Base-by-base conservation (phyloP, 1,140 invertebrate species). In the Anthonomus grandis region DNA sequence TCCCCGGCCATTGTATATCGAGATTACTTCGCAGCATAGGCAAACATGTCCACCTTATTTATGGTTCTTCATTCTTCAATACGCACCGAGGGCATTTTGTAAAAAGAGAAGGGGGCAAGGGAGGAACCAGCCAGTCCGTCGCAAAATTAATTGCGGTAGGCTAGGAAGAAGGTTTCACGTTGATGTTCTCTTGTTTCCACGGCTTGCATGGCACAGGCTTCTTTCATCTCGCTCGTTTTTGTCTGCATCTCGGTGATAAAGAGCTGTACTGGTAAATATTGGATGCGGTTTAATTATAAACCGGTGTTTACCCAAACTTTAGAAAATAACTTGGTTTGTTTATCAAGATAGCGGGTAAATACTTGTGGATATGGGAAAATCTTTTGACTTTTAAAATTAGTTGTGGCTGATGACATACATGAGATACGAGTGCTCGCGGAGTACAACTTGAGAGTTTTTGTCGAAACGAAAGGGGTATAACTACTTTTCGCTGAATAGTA, bases 311-410 rank as follows among this genome's bases (percentile, higher is more conserved):
- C 54, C 22, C 17, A 57, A 42, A 50, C 36, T 39, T 34, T 23
- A 56, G 53, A 57, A 57, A 57, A 57, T 57, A 57, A 57, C 54
- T 57, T 24, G 54, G 54, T 57, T 57, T 57, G 54, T 57, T 50
- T 57, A 57, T 57, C 54, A 57, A 57, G 54, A 57, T 57, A 48
- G 9, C 10, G 18, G 23, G 23, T 17, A 27, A 47, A 47, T 36
- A 47, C 15, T 47, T 47, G 45, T 27, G 31, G 31, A 47, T 47
- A 31, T 24, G 13, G 45, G 4, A 47, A 47, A 36, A 12, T 49
- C 27, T 37, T 38, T 49, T 31, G 27, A 37, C 23, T 31, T 36
- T 10, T 2, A 49, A 49, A 49, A 45, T 45, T 45, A 24, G 42
- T 42, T 21, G 39, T 4, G n/a, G n/a, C n/a, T n/a, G n/a, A n/a